Evolutionary conservation across 2,888 invertebrate species (phyloP).

Genomic region (Eilema sororculum): DNA sequence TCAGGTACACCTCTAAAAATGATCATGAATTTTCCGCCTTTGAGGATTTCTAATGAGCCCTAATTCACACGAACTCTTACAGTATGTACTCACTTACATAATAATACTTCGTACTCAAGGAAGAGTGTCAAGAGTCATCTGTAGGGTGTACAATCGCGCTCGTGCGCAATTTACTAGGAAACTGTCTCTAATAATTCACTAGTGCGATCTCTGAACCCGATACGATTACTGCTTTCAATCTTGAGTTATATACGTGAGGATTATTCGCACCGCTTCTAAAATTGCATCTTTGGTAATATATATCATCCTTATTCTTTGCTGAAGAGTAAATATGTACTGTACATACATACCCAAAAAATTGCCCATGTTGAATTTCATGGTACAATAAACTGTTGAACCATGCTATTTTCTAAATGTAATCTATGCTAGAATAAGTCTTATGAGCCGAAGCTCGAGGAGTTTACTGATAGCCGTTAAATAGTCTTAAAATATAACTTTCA

Average conservation of each 20-base stretch:
- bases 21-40: neutral
- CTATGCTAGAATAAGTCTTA: too few species aligned
- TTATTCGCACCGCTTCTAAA: neutral
- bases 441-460: too few species aligned
- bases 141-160: slow-evolving; percentile 30
- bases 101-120: slow-evolving; percentile 6
- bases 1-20: neutral
- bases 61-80: neutral
- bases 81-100: neutral
- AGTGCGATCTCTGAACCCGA: slow-evolving; percentile 47
- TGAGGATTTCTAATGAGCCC: neutral
- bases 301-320: too few species aligned
- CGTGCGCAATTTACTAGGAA: slow-evolving; percentile 39
- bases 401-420: too few species aligned
- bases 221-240: slow-evolving; percentile 20
- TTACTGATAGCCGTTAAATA: too few species aligned
- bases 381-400: too few species aligned
- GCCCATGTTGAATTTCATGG: too few species aligned
- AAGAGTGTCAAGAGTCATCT: slow-evolving; percentile 38
- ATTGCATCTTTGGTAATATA: neutral
- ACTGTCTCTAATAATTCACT: slow-evolving; percentile 44
- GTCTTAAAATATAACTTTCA: too few species aligned
- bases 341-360: too few species aligned
- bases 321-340: too few species aligned
- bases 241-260: neutral